Percentiles rank a stretch among this genome's conserved stretches.
Evolutionary conservation across 2,113 vertebrate genomes (phyloP).

Genomic region (Aplodontia rufa): DNA sequence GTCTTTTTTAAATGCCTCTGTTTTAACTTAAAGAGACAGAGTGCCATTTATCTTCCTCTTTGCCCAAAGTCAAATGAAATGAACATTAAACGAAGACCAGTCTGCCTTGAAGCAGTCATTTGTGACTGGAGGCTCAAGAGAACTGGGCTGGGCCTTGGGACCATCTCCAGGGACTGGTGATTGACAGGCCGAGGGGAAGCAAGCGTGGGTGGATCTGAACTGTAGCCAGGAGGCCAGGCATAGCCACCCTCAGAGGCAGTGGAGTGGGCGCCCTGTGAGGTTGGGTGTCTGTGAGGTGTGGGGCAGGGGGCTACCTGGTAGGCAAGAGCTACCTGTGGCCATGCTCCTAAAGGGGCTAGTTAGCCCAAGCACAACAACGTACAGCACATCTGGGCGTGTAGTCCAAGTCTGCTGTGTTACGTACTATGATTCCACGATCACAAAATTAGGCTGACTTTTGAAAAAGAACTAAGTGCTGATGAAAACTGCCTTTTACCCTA

Average conservation of each 20-base stretch:
- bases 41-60: slow-evolving; percentile 55
- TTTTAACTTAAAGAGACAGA: slow-evolving; percentile 71
- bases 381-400: background rate
- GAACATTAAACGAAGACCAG: slow-evolving; percentile 80
- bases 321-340: background rate
- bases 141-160: slow-evolving; percentile 66
- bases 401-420: background rate
- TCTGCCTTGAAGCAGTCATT: slow-evolving; percentile 81
- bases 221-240: slow-evolving; percentile 44
- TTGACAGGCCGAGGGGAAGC: slow-evolving; percentile 76
- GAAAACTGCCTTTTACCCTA: background rate
- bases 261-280: background rate
- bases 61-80: slow-evolving; percentile 68
- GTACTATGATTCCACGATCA: background rate
- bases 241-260: slow-evolving; percentile 57
- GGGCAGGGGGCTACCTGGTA: background rate
- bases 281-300: background rate
- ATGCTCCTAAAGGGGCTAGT: background rate
- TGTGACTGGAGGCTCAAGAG: slow-evolving; percentile 66
- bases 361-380: background rate
- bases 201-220: slow-evolving; percentile 67
- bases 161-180: slow-evolving; percentile 79
- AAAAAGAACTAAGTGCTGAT: background rate
- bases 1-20: slow-evolving; percentile 7
- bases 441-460: background rate